Conservation (phyloP, 1,140 invertebrate species). For the Melipona quadrifasciata region DNA sequence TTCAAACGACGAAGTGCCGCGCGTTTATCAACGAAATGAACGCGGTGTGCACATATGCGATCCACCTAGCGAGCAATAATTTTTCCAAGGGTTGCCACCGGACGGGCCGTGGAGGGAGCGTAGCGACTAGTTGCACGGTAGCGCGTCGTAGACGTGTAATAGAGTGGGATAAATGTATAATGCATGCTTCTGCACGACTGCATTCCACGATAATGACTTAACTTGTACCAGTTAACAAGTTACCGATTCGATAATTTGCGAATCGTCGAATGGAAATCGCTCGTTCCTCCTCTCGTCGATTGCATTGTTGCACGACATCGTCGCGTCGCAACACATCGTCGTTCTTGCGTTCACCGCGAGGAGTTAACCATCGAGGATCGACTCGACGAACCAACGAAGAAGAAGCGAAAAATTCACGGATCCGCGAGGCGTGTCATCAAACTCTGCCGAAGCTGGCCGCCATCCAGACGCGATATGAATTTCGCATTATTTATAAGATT, state of each 20-base stretch:
- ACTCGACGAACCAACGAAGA: neutral
- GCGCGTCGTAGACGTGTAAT: conserved; percentile 42
- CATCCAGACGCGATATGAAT: neutral
- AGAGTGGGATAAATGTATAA: conserved; percentile 50
- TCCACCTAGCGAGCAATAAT: neutral
- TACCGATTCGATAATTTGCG: conserved; percentile 78
- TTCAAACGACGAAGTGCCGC: neutral
- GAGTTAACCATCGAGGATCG: neutral
- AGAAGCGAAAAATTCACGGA: neutral
- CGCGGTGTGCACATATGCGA: neutral
- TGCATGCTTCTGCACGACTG: conserved; percentile 53
- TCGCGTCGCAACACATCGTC: neutral
- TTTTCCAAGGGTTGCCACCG: neutral
- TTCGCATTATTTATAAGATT: neutral
- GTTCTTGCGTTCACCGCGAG: neutral
- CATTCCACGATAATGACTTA: conserved; percentile 76
- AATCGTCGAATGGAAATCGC: conserved; percentile 30
- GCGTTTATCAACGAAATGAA: too few relatives aligned
- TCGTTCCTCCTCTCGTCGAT: neutral
- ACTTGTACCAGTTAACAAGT: conserved; percentile 74
- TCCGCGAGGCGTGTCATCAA: neutral
- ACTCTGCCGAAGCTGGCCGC: neutral
- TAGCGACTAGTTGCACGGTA: conserved; percentile 26
- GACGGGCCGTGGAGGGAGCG: too few relatives aligned
- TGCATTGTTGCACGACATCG: conserved; percentile 9